phyloP scores from a whole-genome alignment of 2,113 vertebrate genomes.

The Cyanoramphus novaezelandiae region DNA sequence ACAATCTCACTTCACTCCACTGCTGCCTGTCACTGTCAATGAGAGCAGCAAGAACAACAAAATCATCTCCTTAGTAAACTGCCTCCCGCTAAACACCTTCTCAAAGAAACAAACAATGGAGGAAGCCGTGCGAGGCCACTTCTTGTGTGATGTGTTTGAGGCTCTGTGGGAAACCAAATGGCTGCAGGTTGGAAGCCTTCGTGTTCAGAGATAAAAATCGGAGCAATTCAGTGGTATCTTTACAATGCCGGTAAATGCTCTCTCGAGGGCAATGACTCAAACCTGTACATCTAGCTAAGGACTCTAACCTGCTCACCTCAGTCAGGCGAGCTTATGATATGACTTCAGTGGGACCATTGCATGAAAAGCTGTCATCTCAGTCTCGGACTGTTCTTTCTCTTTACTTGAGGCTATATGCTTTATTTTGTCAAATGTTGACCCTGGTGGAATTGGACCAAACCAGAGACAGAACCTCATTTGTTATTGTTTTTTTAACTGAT shows the following conservation, averaged over 20 bases:
- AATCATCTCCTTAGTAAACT: constrained; percentile 21
- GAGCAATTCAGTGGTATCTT: background rate
- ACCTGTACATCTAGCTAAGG: background rate
- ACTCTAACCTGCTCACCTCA: background rate
- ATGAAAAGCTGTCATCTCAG: background rate
- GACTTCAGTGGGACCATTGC: background rate
- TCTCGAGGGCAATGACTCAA: constrained; percentile 36
- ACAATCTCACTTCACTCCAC: background rate
- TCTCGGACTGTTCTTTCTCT: background rate
- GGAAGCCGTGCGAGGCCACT: background rate
- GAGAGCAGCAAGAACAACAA: constrained; percentile 26
- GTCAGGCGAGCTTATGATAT: background rate
- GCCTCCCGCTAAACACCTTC: background rate
- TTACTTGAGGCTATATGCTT: background rate
- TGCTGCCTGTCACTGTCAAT: constrained; percentile 11
- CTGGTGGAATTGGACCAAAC: background rate
- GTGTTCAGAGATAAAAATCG: background rate
- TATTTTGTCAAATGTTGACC: fast-evolving
- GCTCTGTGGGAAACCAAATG: constrained; percentile 26
- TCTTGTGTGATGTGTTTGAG: background rate
- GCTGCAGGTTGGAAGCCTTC: background rate
- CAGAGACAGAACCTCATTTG: fast-evolving
- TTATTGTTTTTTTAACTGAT: background rate
- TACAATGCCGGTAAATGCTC: background rate
- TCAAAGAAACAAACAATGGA: background rate